Percentiles rank a stretch among this genome's conserved stretches.
These are phyloP conservation scores for Megatriorchis doriae DNA, from an alignment of 2,113 vertebrate genomes.

Conservation along the genomic window DNA sequence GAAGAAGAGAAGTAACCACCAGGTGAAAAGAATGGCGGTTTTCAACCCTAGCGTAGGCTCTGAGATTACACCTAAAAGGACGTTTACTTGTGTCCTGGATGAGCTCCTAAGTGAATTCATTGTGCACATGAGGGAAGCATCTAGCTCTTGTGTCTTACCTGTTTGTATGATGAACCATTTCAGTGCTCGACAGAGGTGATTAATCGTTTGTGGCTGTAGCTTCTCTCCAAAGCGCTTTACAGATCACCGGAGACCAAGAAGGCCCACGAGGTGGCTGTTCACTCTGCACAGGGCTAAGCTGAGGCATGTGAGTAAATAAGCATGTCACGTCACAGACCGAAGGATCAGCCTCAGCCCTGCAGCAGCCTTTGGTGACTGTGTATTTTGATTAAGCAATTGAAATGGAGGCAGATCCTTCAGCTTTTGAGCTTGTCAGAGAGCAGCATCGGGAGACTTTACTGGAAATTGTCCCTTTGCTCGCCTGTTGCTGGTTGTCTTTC, in stretches of 20 bases:
- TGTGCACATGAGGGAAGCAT: background rate
- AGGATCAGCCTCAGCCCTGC: background rate
- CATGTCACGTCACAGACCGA: accelerated
- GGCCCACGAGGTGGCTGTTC: background rate
- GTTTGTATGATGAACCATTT: background rate
- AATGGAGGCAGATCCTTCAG: background rate
- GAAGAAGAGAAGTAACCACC: background rate
- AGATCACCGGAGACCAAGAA: background rate
- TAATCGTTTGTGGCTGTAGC: background rate
- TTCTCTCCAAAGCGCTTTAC: background rate
- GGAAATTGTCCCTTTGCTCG: background rate
- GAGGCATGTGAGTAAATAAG: background rate
- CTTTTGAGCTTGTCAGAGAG: background rate
- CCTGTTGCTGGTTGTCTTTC: background rate
- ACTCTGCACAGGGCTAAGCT: background rate
- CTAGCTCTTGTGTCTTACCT: background rate
- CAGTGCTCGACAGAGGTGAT: background rate
- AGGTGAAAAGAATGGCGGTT: background rate
- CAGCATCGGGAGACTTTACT: background rate
- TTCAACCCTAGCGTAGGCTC: background rate
- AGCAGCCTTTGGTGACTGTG: background rate
- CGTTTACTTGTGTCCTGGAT: background rate
- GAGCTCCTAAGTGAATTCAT: background rate
- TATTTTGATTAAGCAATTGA: background rate
- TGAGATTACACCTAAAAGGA: background rate